Evolutionary conservation across 1,140 invertebrate genomes (phyloP).

Genomic region (Hesperophylax magnus): DNA sequence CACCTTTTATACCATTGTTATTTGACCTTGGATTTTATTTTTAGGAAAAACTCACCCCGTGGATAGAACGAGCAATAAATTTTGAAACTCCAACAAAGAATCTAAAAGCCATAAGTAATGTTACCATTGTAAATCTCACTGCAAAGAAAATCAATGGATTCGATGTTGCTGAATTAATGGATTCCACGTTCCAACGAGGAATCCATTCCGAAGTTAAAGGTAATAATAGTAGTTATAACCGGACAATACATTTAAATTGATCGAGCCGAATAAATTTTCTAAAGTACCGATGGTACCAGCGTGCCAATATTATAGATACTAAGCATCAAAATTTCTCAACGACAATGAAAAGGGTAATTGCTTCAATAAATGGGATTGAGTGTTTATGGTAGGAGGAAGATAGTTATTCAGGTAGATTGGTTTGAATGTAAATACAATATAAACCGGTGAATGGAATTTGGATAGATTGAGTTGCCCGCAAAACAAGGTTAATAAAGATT

Average conservation of each 20-base stretch:
- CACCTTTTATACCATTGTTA: too few species aligned
- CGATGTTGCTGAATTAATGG: slow-evolving; percentile 49
- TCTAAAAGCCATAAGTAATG: slow-evolving; percentile 31
- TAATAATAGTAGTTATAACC: slow-evolving; percentile 46
- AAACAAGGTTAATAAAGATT: too few species aligned
- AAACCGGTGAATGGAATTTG: too few species aligned
- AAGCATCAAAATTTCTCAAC: too few species aligned
- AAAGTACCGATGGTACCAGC: too few species aligned
- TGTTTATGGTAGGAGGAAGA: neutral
- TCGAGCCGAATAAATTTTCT: neutral
- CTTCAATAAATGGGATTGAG: too few species aligned
- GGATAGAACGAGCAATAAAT: slow-evolving; percentile 46
- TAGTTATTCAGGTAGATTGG: neutral
- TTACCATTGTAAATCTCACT: slow-evolving; percentile 36
- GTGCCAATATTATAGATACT: too few species aligned
- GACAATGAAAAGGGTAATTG: too few species aligned
- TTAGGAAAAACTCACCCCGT: slow-evolving; percentile 48
- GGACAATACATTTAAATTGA: slow-evolving; percentile 5
- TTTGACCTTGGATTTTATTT: neutral
- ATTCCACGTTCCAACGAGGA: slow-evolving; percentile 45
- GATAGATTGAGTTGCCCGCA: too few species aligned
- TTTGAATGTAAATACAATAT: too few species aligned
- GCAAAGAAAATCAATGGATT: slow-evolving; percentile 51
- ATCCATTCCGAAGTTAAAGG: slow-evolving; percentile 49
- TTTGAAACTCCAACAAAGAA: slow-evolving; percentile 47